Evolutionary conservation across 2,888 invertebrate genomes (phyloP).

Genomic region (Eueremaeus valkanovi): DNA sequence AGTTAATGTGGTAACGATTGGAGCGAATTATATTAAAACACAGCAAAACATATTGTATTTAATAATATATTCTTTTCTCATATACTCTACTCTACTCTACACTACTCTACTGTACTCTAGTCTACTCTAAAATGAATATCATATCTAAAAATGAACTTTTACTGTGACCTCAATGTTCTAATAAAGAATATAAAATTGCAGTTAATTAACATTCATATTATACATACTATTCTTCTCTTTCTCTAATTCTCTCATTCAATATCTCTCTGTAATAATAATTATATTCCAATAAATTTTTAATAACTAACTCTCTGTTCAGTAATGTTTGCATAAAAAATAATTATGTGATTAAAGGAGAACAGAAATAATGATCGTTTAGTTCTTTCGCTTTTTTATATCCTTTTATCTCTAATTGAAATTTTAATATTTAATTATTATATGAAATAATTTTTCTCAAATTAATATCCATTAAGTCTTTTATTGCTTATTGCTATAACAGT

Average conservation of each 20-base stretch:
- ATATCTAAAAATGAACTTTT: not conserved
- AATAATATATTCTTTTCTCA: not conserved
- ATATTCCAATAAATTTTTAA: constrained; percentile 31
- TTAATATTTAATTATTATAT: no score
- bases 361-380: constrained; percentile 11
- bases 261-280: no score
- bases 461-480: no score
- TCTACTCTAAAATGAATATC: no score
- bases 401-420: not conserved
- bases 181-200: not conserved
- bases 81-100: no score
- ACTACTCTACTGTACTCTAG: no score
- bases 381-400: not conserved
- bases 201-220: constrained; percentile 28
- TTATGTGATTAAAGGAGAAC: constrained; percentile 28
- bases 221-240: not conserved
- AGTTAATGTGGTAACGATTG: constrained; percentile 37
- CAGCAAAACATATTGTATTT: no score
- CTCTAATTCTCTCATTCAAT: constrained; percentile 1
- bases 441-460: no score
- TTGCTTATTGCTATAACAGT: no score
- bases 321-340: constrained; percentile 33
- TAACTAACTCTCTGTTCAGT: not conserved
- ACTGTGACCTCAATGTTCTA: constrained; percentile 16
- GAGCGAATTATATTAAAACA: constrained; percentile 29